phyloP scores from a whole-genome alignment of 2,113 vertebrate genomes.

The Origma solitaria region DNA sequence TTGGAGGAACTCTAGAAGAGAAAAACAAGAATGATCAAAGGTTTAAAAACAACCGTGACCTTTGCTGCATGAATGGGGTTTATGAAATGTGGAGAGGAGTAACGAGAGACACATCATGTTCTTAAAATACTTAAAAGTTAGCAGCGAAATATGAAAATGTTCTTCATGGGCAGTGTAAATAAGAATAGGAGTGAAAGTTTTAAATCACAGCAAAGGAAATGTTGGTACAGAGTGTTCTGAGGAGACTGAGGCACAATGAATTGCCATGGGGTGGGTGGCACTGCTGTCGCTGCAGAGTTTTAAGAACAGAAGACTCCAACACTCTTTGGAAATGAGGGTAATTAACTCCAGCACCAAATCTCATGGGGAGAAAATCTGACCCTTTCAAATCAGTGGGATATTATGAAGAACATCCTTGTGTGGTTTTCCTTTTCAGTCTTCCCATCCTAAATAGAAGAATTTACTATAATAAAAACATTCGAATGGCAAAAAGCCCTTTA shows the following conservation, averaged over 20 bases:
- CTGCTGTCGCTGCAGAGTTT: background rate
- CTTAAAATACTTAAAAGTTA: background rate
- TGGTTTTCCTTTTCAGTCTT: background rate
- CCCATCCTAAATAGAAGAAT: background rate
- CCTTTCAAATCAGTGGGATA: background rate
- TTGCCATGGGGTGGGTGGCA: background rate
- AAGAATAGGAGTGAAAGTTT: background rate
- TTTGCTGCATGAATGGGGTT: background rate
- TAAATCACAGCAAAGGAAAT: background rate
- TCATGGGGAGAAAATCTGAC: background rate
- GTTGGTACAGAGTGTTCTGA: background rate
- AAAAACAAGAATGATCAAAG: conserved; percentile 1
- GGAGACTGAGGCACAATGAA: background rate
- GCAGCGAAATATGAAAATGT: background rate
- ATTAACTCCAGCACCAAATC: conserved; percentile 7
- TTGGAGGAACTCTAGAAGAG: background rate
- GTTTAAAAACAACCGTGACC: background rate
- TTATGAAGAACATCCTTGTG: background rate
- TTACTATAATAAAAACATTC: background rate
- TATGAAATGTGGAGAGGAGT: background rate
- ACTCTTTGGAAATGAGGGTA: background rate
- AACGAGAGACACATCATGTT: background rate
- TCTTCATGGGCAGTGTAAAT: background rate
- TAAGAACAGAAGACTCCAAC: background rate
- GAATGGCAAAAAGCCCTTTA: background rate